Evolutionary conservation across 2,113 vertebrate species (phyloP).

Genomic region (Clarias macrocephalus): DNA sequence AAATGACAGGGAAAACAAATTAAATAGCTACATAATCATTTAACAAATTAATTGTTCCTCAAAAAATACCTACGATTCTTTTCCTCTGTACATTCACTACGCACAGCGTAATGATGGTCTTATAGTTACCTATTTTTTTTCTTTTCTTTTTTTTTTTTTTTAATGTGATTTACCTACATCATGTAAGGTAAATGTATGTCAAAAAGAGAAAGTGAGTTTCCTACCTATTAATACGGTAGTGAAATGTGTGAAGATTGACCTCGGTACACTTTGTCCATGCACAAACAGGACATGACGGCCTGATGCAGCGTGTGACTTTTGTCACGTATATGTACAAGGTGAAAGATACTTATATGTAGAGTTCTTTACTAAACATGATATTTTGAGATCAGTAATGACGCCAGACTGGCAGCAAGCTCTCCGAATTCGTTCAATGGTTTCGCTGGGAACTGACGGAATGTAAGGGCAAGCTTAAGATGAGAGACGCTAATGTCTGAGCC

Average conservation of each 20-base stretch:
- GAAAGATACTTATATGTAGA: constrained; percentile 9
- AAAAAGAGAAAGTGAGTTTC: constrained; percentile 67
- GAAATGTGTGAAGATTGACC: constrained; percentile 75
- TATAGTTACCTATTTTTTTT: constrained; percentile 95
- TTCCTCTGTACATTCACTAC: constrained; percentile 99
- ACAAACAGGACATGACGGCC: constrained; percentile 20
- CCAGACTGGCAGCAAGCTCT: constrained; percentile 43
- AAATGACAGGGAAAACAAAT: constrained; percentile 89
- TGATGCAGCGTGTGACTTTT: not conserved
- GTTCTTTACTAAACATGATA: not conserved
- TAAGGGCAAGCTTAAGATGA: constrained; percentile 65
- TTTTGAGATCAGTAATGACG: not conserved
- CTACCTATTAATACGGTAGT: constrained; percentile 80
- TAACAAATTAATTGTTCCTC: constrained; percentile 99
- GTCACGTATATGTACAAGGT: constrained; percentile 27
- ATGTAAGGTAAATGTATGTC: constrained; percentile 83
- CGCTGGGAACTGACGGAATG: constrained; percentile 77
- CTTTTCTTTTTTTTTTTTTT: constrained; percentile 77
- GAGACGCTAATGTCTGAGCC: constrained; percentile 64
- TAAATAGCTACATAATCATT: constrained; percentile 99
- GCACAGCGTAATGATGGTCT: constrained; percentile 99
- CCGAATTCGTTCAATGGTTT: constrained; percentile 36
- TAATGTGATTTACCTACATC: constrained; percentile 87
- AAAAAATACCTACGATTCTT: constrained; percentile 99
- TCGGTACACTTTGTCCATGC: constrained; percentile 54